Conservation (phyloP, 1,140 invertebrate genomes). For the Andricus grossulariae region DNA sequence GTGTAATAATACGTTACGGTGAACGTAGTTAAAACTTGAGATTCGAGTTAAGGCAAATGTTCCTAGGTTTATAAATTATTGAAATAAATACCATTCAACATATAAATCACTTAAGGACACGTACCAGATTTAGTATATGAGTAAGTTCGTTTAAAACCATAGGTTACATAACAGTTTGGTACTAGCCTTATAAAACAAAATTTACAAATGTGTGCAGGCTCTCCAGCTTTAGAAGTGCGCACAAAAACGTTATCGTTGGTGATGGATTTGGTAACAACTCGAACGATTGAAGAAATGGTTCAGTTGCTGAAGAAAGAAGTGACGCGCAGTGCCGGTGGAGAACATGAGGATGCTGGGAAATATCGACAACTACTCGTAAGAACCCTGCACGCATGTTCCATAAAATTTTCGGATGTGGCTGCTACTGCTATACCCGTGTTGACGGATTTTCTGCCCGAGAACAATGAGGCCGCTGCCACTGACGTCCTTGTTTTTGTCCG, state of each 20-base stretch:
- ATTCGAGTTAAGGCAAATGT: too few species aligned
- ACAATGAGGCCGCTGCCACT: slow-evolving; percentile 93
- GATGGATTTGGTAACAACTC: slow-evolving; percentile 93
- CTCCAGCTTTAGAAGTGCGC: slow-evolving; percentile 95
- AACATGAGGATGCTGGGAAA: slow-evolving; percentile 96
- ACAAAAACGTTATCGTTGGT: slow-evolving; percentile 91
- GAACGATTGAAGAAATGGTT: slow-evolving; percentile 98
- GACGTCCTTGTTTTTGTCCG: slow-evolving; percentile 97
- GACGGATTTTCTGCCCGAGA: slow-evolving; percentile 97
- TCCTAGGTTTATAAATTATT: too few species aligned
- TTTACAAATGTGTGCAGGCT: slow-evolving; percentile 52
- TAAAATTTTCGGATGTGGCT: slow-evolving; percentile 99
- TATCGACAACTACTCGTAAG: slow-evolving; percentile 97
- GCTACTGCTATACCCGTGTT: slow-evolving; percentile 94
- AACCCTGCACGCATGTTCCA: slow-evolving; percentile 95
- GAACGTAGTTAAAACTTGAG: too few species aligned
- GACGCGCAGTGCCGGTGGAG: slow-evolving; percentile 92
- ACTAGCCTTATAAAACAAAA: background rate
- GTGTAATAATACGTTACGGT: too few species aligned
- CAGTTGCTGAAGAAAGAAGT: slow-evolving; percentile 96
- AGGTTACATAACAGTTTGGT: too few species aligned
- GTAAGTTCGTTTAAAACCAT: too few species aligned
- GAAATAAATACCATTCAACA: too few species aligned
- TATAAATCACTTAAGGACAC: too few species aligned
- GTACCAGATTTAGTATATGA: too few species aligned